Evolutionary conservation across 92 coral and sea anemone species (phyloP).

Genomic region (Metridium senile): DNA sequence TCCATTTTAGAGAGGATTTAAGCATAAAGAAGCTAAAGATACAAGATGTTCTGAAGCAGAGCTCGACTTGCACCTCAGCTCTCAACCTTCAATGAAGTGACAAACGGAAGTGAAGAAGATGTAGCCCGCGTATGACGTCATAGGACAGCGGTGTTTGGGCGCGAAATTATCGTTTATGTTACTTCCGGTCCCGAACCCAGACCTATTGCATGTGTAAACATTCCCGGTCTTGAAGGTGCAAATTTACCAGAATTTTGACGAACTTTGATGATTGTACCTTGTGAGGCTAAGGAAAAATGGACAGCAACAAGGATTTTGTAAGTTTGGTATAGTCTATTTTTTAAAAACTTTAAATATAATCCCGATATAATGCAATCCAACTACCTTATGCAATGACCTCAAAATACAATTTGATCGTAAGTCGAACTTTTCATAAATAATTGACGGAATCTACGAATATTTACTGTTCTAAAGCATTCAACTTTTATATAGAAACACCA

Average conservation of each 20-base stretch:
- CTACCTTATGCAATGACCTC: too few relatives aligned
- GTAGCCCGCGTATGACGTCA: constrained; percentile 26
- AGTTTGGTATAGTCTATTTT: background rate
- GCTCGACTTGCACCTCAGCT: too few relatives aligned
- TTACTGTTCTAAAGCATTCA: too few relatives aligned
- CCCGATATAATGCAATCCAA: too few relatives aligned
- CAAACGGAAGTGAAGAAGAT: constrained; percentile 30
- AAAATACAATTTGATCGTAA: too few relatives aligned
- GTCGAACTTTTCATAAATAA: too few relatives aligned
- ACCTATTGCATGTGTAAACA: too few relatives aligned
- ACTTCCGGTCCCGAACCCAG: background rate
- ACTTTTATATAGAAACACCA: too few relatives aligned
- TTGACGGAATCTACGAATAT: too few relatives aligned
- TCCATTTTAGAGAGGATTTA: constrained; percentile 23
- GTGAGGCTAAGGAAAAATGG: background rate
- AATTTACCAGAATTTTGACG: too few relatives aligned
- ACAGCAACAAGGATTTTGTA: constrained; percentile 4
- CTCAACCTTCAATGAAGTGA: background rate
- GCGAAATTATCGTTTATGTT: background rate
- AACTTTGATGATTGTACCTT: background rate
- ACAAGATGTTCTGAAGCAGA: background rate
- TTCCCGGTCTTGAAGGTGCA: too few relatives aligned
- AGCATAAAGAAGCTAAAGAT: background rate
- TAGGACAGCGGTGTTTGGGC: constrained; percentile 19
- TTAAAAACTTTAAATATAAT: too few relatives aligned